Evolutionary conservation across 2,888 invertebrate species (phyloP).

Genomic region (Alviniconcha strummeri): DNA sequence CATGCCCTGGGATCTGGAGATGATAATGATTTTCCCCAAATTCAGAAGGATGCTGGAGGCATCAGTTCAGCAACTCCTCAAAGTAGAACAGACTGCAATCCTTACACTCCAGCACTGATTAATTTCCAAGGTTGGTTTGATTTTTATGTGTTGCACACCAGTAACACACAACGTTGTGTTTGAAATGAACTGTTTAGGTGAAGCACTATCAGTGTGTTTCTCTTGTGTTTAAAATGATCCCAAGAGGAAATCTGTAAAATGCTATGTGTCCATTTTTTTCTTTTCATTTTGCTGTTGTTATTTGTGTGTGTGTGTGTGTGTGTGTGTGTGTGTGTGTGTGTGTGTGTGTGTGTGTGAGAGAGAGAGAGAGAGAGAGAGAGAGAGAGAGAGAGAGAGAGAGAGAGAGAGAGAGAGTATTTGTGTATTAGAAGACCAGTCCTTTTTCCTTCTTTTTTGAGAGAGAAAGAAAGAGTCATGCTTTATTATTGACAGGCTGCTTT

Average conservation of each 20-base stretch:
- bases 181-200: neutral
- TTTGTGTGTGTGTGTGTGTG: neutral
- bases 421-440: neutral
- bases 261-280: no score
- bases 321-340: constrained; percentile 1
- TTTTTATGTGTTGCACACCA: no score
- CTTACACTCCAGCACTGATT: constrained; percentile 24
- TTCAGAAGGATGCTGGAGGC: no score
- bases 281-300: no score
- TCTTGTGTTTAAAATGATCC: neutral
- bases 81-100: constrained; percentile 1
- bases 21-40: no score
- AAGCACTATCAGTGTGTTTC: neutral
- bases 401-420: neutral
- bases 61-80: neutral
- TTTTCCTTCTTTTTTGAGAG: no score
- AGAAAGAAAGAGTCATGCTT: no score
- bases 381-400: no score
- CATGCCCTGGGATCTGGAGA: no score
- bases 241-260: no score
- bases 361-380: neutral
- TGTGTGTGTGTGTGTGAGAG: constrained; percentile 2
- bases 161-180: no score
- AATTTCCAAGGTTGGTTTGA: constrained; percentile 14
- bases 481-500: no score